phyloP scores from a whole-genome alignment of 2,113 vertebrate species.

The Lepus timidus region DNA sequence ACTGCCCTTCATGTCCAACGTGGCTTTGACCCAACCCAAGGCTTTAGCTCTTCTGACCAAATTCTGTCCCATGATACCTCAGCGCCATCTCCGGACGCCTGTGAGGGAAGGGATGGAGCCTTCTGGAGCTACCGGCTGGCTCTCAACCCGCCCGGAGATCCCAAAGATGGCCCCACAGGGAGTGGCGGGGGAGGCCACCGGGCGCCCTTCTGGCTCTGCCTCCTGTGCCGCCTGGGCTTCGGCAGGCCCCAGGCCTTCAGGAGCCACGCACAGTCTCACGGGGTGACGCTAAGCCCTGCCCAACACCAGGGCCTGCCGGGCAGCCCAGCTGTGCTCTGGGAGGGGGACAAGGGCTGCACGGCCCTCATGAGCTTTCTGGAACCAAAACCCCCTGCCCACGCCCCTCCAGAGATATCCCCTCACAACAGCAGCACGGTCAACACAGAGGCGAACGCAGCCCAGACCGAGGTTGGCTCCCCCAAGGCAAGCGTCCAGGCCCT shows the following conservation, averaged over 20 bases:
- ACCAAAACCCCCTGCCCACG: conserved; percentile 81
- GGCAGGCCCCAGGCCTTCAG: conserved; percentile 73
- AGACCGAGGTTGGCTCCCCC: not conserved
- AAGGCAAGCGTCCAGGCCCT: conserved; percentile 48
- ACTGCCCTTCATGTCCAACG: conserved; percentile 83
- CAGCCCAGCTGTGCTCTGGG: conserved; percentile 82
- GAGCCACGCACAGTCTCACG: conserved; percentile 80
- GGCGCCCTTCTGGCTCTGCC: conserved; percentile 84
- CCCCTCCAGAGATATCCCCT: conserved; percentile 47
- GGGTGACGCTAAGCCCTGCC: conserved; percentile 71
- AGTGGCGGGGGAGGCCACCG: conserved; percentile 55
- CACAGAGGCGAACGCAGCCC: conserved; percentile 56
- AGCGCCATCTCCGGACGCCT: conserved; percentile 83
- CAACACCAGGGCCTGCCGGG: conserved; percentile 76
- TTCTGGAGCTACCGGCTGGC: conserved; percentile 85
- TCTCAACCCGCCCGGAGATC: conserved; percentile 82
- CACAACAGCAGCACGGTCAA: conserved; percentile 55
- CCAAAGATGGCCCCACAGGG: conserved; percentile 85
- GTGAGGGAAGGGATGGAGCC: conserved; percentile 82
- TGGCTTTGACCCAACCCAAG: conserved; percentile 86
- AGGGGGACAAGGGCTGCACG: conserved; percentile 54
- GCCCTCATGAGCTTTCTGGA: conserved; percentile 86
- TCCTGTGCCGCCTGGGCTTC: conserved; percentile 85
- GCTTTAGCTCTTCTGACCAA: conserved; percentile 89
- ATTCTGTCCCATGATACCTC: conserved; percentile 88